phyloP scores from a whole-genome alignment of 30 jellyfish, hydroid and myxozoan species.

The Turritopsis rubra region DNA sequence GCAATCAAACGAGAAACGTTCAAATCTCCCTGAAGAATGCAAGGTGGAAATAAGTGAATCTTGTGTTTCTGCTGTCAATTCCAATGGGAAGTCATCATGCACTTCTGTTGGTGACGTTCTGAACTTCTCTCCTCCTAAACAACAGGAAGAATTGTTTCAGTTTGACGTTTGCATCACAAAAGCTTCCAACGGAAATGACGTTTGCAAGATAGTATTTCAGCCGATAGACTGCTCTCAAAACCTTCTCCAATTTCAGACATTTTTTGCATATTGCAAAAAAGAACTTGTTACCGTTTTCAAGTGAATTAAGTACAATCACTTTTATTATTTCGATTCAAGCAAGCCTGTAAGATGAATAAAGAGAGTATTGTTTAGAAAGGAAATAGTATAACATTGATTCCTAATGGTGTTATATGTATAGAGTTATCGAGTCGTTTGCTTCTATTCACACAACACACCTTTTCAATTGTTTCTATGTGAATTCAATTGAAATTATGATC shows the following conservation, averaged over 20 bases:
- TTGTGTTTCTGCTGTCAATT: background rate
- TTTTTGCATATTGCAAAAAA: constrained; percentile 74
- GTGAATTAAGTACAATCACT: background rate
- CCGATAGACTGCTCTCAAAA: constrained; percentile 25
- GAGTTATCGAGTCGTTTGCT: too few relatives aligned
- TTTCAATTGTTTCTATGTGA: too few relatives aligned
- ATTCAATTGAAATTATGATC: background rate
- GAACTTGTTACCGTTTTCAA: constrained; percentile 34
- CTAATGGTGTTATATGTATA: too few relatives aligned
- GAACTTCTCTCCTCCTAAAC: background rate
- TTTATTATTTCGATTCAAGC: background rate
- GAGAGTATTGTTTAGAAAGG: background rate
- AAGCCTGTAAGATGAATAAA: background rate
- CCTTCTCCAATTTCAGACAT: constrained; percentile 49
- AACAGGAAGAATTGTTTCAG: background rate
- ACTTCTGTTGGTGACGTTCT: background rate
- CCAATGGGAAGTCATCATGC: background rate
- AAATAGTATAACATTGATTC: too few relatives aligned
- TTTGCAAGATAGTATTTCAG: constrained; percentile 6
- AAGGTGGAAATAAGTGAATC: constrained; percentile 1
- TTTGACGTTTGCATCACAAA: background rate
- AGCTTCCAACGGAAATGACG: background rate
- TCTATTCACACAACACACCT: too few relatives aligned
- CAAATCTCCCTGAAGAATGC: background rate
- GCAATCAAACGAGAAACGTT: background rate